Percentiles rank a stretch among this genome's conserved stretches.
Conservation (phyloP, 92 coral and sea anemone genomes). For the Siderastrea radians region DNA sequence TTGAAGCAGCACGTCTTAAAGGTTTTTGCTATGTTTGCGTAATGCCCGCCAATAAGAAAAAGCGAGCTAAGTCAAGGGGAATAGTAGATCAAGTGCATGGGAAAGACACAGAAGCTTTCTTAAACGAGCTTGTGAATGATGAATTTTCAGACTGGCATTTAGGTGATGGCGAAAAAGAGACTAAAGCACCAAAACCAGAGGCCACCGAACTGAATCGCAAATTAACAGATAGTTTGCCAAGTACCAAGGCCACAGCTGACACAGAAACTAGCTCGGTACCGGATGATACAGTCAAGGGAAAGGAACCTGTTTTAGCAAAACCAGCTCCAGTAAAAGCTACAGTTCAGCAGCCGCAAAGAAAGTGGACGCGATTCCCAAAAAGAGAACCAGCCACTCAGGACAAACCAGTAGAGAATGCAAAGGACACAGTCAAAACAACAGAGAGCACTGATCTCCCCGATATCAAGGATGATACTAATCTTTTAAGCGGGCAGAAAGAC, state of each 20-base stretch:
- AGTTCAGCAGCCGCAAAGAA: conserved; percentile 5
- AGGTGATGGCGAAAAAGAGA: not conserved
- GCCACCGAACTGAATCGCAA: not conserved
- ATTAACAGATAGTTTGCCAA: not conserved
- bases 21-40: not conserved
- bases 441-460: not conserved
- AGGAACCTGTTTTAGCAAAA: not conserved
- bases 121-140: conserved; percentile 17
- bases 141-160: conserved; percentile 32
- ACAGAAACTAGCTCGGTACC: not conserved
- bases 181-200: not conserved
- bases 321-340: not conserved
- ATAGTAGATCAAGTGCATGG: conserved; percentile 20
- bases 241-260: not conserved
- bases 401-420: not conserved
- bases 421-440: not conserved
- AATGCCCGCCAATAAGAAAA: not conserved
- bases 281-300: not conserved
- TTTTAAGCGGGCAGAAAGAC: not conserved
- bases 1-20: not conserved
- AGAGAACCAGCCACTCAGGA: conserved; percentile 1
- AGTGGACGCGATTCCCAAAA: conserved; percentile 32
- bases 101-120: conserved; percentile 30
- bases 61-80: not conserved
- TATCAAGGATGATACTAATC: not conserved